These are phyloP conservation scores for Clepsis dumicolana DNA, from an alignment of 2,888 invertebrate genomes.

Conservation along the genomic window DNA sequence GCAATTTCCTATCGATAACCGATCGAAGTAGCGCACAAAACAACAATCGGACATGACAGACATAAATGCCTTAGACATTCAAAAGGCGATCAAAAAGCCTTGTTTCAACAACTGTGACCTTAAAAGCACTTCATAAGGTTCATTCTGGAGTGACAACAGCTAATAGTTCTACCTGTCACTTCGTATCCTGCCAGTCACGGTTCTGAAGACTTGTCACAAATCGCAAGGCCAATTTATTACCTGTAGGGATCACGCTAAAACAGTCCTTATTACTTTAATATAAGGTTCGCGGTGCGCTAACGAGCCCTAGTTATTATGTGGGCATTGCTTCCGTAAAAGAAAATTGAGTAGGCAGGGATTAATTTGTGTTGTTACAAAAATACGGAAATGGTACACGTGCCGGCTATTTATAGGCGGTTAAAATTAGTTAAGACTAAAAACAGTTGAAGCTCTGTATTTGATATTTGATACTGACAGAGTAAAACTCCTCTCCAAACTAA, in stretches of 20 bases:
- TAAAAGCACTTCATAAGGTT: slow-evolving; percentile 11
- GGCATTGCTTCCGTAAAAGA: slow-evolving; percentile 40
- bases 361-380: slow-evolving; percentile 30
- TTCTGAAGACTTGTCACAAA: slow-evolving; percentile 41
- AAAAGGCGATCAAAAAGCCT: slow-evolving; percentile 8
- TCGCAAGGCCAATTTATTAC: slow-evolving; percentile 37
- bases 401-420: slow-evolving; percentile 22
- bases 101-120: background rate
- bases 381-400: slow-evolving; percentile 31
- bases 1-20: slow-evolving; percentile 20
- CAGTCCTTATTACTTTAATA: slow-evolving; percentile 5
- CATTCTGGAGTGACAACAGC: background rate
- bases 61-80: slow-evolving; percentile 22
- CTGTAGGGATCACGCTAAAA: slow-evolving; percentile 4
- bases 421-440: background rate
- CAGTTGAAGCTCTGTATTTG: no score
- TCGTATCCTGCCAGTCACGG: slow-evolving; percentile 50
- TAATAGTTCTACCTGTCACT: slow-evolving; percentile 33
- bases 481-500: no score
- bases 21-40: slow-evolving; percentile 20
- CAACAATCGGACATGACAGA: slow-evolving; percentile 20
- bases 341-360: slow-evolving; percentile 35
- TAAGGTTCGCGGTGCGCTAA: slow-evolving; percentile 12
- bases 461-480: no score
- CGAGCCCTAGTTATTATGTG: slow-evolving; percentile 10